Conservation (phyloP, 2,113 vertebrate genomes). For the Pomatostomus ruficeps region DNA sequence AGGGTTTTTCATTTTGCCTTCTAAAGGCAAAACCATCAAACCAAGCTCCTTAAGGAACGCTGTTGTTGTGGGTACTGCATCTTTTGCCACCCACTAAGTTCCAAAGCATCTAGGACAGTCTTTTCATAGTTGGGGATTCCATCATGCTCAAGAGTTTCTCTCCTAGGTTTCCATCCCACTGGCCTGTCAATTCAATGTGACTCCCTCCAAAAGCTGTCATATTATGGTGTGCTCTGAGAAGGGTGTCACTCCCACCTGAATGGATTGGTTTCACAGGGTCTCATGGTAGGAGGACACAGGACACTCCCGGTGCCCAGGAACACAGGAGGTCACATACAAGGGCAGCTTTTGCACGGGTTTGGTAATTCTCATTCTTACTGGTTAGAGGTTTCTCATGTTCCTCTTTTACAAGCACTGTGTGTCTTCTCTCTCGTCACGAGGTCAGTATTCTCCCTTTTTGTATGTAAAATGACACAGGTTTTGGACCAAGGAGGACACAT, state of each 20-base stretch:
- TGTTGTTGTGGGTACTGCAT: background rate
- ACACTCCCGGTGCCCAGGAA: background rate
- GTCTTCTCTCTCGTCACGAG: background rate
- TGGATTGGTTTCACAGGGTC: background rate
- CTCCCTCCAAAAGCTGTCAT: background rate
- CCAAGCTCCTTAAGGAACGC: background rate
- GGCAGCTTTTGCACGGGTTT: background rate
- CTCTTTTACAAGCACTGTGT: background rate
- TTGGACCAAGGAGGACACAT: background rate
- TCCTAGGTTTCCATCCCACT: background rate
- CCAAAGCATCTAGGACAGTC: background rate
- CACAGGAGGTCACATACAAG: background rate
- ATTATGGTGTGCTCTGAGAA: fast-evolving
- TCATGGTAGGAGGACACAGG: fast-evolving
- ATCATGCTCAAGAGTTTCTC: background rate
- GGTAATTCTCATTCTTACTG: background rate
- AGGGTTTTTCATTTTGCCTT: background rate
- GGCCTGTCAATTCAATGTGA: fast-evolving
- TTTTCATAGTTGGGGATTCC: background rate
- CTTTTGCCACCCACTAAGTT: background rate
- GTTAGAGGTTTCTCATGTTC: background rate
- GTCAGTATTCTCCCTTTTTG: background rate
- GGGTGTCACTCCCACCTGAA: background rate
- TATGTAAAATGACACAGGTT: background rate
- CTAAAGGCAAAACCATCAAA: background rate